Conservation (phyloP, 2,888 invertebrate genomes). For the Leptopilina syphax region DNA sequence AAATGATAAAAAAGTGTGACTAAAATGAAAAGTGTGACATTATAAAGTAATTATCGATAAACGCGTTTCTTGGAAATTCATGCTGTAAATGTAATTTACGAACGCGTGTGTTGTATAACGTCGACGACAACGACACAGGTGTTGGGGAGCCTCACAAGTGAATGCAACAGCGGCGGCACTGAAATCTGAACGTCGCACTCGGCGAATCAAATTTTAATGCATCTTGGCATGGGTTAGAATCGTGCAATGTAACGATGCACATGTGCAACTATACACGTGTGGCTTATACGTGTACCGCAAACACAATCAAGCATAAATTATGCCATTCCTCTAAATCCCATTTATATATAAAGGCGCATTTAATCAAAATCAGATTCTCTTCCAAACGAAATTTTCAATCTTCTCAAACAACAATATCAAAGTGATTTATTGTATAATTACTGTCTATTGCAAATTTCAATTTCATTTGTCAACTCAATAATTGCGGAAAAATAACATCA, state of each 20-base stretch:
- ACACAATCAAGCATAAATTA: slow-evolving; percentile 34
- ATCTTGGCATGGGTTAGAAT: slow-evolving; percentile 35
- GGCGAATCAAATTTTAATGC: slow-evolving; percentile 36
- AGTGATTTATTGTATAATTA: no score
- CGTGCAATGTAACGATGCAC: slow-evolving; percentile 21
- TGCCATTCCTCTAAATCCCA: background rate
- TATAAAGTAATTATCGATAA: slow-evolving; percentile 22
- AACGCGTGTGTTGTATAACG: background rate
- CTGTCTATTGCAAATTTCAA: no score
- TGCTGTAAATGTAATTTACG: slow-evolving; percentile 22
- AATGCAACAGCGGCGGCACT: slow-evolving; percentile 11
- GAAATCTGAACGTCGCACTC: slow-evolving; percentile 30
- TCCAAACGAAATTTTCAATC: background rate
- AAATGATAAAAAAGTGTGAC: no score
- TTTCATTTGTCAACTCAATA: no score
- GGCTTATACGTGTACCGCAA: slow-evolving; percentile 32
- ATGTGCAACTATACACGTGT: background rate
- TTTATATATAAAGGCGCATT: background rate
- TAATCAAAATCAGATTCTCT: background rate
- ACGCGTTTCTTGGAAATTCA: slow-evolving; percentile 22
- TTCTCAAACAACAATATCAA: background rate
- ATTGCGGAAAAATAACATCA: no score
- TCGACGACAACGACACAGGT: slow-evolving; percentile 7
- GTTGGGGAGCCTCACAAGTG: slow-evolving; percentile 15
- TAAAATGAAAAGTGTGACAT: background rate